Percentiles rank a stretch among this genome's conserved stretches.
These are phyloP conservation scores for Heloderma charlesbogerti DNA, from an alignment of 2,113 vertebrate genomes.

Conservation along the genomic window DNA sequence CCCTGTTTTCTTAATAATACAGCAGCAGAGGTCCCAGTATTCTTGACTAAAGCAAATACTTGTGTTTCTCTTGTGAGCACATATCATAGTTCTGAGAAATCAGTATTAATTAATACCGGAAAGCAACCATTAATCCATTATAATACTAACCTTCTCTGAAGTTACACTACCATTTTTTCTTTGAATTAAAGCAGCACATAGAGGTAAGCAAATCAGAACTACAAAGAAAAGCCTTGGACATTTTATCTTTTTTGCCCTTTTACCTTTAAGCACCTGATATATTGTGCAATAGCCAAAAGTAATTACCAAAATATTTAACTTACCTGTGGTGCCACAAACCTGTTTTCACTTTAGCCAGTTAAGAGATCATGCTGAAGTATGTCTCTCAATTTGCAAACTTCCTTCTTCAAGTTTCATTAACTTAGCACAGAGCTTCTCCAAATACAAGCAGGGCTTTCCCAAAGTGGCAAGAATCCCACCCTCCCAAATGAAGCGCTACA, in stretches of 20 bases:
- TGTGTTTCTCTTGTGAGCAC: not conserved
- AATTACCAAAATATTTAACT: not conserved
- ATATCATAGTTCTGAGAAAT: not conserved
- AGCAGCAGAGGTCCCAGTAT: not conserved
- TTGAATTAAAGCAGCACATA: not conserved
- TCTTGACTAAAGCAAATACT: not conserved
- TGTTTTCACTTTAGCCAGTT: not conserved
- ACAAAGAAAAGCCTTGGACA: not conserved
- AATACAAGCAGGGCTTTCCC: not conserved
- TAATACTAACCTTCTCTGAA: not conserved
- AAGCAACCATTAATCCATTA: not conserved
- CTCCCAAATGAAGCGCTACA: not conserved
- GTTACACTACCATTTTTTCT: not conserved
- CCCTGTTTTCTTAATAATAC: not conserved
- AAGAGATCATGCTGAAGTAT: not conserved
- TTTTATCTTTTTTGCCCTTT: conserved; percentile 18
- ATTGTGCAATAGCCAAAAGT: not conserved
- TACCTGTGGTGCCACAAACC: not conserved
- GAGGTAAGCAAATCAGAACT: not conserved
- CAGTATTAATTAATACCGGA: not conserved
- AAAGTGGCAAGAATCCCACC: not conserved
- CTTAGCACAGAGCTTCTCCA: conserved; percentile 13
- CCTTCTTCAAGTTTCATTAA: not conserved
- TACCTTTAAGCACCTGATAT: not conserved
- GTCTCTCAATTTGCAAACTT: not conserved